Conservation (phyloP, 1,140 invertebrate species). For the Zaprionus davidi region DNA sequence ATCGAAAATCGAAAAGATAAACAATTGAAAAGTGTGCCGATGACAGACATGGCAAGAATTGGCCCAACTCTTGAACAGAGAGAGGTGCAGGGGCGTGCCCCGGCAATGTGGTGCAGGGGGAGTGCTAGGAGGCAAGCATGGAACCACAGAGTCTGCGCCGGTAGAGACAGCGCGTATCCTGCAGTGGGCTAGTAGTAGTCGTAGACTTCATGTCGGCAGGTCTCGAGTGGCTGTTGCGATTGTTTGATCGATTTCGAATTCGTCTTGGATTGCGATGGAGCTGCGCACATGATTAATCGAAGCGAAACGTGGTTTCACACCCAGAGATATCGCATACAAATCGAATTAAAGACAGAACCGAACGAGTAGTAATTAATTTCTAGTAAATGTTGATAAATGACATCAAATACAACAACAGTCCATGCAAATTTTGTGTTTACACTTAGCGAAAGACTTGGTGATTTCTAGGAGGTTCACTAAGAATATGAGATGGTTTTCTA, state of each 20-base stretch:
- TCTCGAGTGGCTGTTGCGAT: slow-evolving; percentile 34
- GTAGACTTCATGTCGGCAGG: slow-evolving; percentile 66
- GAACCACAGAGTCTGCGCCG: slow-evolving; percentile 63
- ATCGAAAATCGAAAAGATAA: slow-evolving; percentile 65
- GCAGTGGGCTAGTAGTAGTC: background rate
- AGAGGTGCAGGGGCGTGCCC: slow-evolving; percentile 7
- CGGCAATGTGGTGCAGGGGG: background rate
- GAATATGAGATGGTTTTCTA: no score
- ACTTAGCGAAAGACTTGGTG: background rate
- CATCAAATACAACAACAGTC: slow-evolving; percentile 42
- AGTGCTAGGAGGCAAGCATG: slow-evolving; percentile 14
- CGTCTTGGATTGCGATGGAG: slow-evolving; percentile 14
- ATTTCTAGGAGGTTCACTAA: no score
- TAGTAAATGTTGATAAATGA: slow-evolving; percentile 71
- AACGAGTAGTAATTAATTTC: slow-evolving; percentile 71
- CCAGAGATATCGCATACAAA: slow-evolving; percentile 74
- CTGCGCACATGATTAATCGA: slow-evolving; percentile 66
- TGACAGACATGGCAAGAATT: slow-evolving; percentile 38
- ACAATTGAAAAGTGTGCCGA: slow-evolving; percentile 77
- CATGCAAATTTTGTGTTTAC: slow-evolving; percentile 31
- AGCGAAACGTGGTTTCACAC: slow-evolving; percentile 73
- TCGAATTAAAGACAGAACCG: slow-evolving; percentile 74
- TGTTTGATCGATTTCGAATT: slow-evolving; percentile 67
- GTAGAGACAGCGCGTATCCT: slow-evolving; percentile 65
- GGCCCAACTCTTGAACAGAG: slow-evolving; percentile 1